A percentile compares a stretch with the other conserved stretches of the same genome.
Conservation (phyloP, 2,113 vertebrate species). For the Actenoides lindsayi region DNA sequence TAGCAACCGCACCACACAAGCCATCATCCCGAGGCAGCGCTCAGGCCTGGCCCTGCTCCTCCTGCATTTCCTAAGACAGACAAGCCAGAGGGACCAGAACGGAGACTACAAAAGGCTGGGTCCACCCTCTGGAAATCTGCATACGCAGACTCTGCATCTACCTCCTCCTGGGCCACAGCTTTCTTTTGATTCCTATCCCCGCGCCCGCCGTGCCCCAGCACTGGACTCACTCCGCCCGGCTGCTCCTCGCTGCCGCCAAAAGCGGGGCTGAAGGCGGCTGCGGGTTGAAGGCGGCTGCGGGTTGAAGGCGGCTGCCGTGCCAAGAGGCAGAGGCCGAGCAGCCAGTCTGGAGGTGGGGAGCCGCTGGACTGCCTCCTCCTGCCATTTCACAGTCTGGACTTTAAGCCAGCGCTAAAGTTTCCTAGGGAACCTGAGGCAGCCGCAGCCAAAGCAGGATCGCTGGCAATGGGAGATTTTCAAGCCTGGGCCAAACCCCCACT, state of each 20-base stretch:
- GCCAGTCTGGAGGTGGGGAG: background rate
- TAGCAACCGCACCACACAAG: fast-evolving
- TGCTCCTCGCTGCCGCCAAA: background rate
- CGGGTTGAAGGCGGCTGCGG: too few relatives aligned
- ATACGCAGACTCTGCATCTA: background rate
- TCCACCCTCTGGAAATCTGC: background rate
- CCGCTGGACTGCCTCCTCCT: background rate
- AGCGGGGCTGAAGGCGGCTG: background rate
- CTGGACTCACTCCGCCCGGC: background rate
- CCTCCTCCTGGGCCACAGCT: background rate
- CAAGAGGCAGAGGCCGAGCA: background rate
- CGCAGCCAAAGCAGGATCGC: background rate
- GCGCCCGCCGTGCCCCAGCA: background rate
- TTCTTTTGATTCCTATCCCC: background rate
- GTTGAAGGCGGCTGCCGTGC: background rate
- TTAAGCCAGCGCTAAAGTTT: background rate
- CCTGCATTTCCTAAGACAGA: background rate
- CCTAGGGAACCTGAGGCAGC: slow-evolving; percentile 15
- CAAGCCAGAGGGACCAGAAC: background rate
- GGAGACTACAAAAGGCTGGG: background rate
- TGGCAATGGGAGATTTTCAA: background rate
- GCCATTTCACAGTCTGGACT: background rate
- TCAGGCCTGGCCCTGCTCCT: background rate
- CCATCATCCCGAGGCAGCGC: background rate
- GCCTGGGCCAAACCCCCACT: background rate